Evolutionary conservation across 2,113 vertebrate species (phyloP).

Genomic region (Bucco capensis): DNA sequence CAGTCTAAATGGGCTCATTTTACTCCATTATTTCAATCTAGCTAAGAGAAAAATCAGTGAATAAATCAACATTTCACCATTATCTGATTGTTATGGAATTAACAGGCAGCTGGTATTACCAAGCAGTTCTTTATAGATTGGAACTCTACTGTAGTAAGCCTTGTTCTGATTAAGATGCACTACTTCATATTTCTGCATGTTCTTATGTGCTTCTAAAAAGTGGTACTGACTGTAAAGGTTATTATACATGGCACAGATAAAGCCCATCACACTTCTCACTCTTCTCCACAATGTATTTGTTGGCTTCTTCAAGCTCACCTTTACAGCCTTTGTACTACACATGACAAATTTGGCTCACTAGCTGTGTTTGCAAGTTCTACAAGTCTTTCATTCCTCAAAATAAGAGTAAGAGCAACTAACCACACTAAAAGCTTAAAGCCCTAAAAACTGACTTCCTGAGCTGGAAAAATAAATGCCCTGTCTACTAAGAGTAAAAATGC

Average conservation of each 20-base stretch:
- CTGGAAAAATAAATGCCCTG: neutral
- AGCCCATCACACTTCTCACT: neutral
- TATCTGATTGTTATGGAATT: slow-evolving; percentile 58
- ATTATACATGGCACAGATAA: neutral
- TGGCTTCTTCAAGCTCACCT: neutral
- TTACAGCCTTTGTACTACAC: neutral
- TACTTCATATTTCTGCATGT: neutral
- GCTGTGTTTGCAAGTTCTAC: neutral
- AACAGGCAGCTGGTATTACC: slow-evolving; percentile 53
- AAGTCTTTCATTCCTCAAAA: neutral
- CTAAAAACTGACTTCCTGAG: neutral
- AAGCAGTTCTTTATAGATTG: neutral
- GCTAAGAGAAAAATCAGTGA: slow-evolving; percentile 60
- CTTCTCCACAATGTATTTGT: neutral
- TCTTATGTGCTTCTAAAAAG: neutral
- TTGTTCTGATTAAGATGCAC: neutral
- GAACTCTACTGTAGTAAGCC: neutral
- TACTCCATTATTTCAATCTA: slow-evolving; percentile 62
- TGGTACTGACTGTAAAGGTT: neutral
- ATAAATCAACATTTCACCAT: slow-evolving; percentile 63
- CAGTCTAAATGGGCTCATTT: slow-evolving; percentile 51
- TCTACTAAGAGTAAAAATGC: neutral
- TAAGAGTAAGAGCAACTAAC: neutral
- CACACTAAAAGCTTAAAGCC: neutral
- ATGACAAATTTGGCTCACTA: neutral